Conservation (phyloP, 2,797 vertebrate genomes). For the Picus viridis region DNA sequence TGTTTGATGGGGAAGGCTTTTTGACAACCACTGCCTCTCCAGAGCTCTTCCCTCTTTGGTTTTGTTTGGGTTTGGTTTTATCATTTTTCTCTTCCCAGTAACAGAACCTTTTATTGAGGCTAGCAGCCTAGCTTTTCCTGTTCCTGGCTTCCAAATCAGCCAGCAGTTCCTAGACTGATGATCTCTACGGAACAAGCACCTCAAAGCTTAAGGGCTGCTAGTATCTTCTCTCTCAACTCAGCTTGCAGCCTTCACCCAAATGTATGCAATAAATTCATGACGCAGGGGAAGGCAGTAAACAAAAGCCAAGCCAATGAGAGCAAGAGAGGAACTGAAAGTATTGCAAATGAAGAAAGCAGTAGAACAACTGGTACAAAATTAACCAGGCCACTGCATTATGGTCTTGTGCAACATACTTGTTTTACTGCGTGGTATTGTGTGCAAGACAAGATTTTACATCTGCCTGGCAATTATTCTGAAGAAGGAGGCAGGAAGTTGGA, state of each 20-base stretch:
- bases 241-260: neutral
- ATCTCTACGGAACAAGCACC: neutral
- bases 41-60: conserved; percentile 66
- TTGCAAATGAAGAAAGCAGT: neutral
- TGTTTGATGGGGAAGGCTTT: conserved; percentile 69
- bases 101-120: conserved; percentile 10
- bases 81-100: neutral
- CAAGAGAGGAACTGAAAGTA: neutral
- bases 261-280: neutral
- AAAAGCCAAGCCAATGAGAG: neutral
- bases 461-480: neutral
- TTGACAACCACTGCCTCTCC: conserved; percentile 66
- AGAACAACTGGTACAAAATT: neutral
- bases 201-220: conserved; percentile 11
- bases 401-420: neutral
- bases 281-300: neutral
- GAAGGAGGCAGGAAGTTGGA: neutral
- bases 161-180: neutral
- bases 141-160: neutral
- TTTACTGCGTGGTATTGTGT: neutral
- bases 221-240: neutral
- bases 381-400: neutral
- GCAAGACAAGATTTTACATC: neutral
- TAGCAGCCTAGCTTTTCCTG: conserved; percentile 2
- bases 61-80: neutral